phyloP scores from a whole-genome alignment of 2,888 invertebrate genomes.

The Pardosa pseudoannulata region DNA sequence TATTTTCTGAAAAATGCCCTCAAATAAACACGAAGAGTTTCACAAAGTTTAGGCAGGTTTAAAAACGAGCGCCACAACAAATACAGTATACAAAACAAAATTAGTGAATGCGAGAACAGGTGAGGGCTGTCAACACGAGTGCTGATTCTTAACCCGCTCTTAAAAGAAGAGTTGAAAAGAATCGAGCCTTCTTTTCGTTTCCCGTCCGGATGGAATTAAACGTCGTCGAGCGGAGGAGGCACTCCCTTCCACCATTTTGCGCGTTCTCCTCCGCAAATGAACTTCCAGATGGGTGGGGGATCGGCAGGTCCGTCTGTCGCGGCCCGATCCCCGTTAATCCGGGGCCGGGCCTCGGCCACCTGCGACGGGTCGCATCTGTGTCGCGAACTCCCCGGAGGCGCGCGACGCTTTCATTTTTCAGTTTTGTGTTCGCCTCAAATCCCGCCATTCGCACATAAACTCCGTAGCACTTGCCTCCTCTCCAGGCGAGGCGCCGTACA shows the following conservation, averaged over 20 bases:
- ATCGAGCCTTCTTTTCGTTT: background rate
- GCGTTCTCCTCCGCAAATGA: conserved; percentile 31
- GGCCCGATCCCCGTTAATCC: conserved; percentile 54
- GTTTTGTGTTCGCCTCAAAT: conserved; percentile 68
- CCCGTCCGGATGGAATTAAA: conserved; percentile 43
- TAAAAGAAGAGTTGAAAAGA: no score
- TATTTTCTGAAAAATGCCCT: no score
- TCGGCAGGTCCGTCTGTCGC: conserved; percentile 35
- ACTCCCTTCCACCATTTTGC: background rate
- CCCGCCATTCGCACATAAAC: conserved; percentile 68
- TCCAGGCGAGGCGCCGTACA: conserved; percentile 39
- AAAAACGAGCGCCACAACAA: no score
- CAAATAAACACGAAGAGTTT: no score
- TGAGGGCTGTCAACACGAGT: no score
- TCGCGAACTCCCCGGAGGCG: conserved; percentile 41
- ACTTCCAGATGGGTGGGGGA: conserved; percentile 67
- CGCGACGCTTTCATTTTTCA: conserved; percentile 65
- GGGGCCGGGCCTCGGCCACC: conserved; percentile 52
- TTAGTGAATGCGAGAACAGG: no score
- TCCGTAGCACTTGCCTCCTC: conserved; percentile 56
- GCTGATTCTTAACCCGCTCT: no score
- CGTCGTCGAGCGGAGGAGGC: conserved; percentile 20
- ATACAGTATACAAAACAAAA: no score
- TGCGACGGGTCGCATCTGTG: conserved; percentile 69
- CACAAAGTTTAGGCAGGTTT: no score